These are phyloP conservation scores for Saccostrea glomerata DNA, from an alignment of 1,140 invertebrate species.

Conservation along the genomic window DNA sequence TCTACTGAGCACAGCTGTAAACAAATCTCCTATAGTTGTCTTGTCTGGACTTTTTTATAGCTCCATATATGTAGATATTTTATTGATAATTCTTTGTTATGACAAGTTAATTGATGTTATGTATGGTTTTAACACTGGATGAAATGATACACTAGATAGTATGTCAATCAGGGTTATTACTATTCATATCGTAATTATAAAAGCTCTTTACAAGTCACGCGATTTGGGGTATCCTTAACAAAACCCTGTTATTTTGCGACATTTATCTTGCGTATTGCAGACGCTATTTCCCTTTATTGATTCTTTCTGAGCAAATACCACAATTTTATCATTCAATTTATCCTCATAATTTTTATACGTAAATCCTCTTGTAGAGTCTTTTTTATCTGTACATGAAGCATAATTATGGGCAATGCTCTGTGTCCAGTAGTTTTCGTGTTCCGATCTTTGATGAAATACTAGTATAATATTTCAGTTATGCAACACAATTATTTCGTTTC, in stretches of 20 bases:
- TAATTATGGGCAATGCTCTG: background rate
- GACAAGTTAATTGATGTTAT: background rate
- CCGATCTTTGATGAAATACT: background rate
- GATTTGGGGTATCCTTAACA: background rate
- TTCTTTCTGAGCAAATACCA: background rate
- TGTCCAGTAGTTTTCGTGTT: background rate
- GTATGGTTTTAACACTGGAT: background rate
- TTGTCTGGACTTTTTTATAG: no score
- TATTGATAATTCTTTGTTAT: background rate
- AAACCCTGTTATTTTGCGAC: background rate
- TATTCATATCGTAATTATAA: no score
- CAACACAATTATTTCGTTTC: conserved; percentile 3
- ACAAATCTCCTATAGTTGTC: no score
- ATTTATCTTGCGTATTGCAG: background rate
- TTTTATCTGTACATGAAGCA: background rate
- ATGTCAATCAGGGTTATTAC: background rate
- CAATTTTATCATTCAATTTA: conserved; percentile 23
- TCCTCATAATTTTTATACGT: background rate
- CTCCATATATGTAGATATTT: no score
- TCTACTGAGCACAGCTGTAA: no score
- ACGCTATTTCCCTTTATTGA: background rate
- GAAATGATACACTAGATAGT: background rate
- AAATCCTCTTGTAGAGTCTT: background rate
- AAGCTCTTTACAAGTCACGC: background rate
- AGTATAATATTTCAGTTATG: background rate